These are phyloP conservation scores for Elgaria multicarinata DNA, from an alignment of 2,113 vertebrate genomes.

Conservation along the genomic window DNA sequence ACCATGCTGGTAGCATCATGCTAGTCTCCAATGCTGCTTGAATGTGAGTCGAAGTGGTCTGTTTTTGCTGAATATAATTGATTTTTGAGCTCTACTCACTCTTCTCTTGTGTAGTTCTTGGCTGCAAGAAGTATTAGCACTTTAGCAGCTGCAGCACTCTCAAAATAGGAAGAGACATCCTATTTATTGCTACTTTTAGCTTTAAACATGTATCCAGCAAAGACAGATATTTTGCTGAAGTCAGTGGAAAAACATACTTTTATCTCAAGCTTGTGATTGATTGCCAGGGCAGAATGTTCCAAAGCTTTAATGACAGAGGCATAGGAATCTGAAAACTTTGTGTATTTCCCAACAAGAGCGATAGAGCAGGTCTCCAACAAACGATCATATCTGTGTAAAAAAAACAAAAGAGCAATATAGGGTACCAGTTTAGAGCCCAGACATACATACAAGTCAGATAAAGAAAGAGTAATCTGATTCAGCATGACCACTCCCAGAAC, in stretches of 20 bases:
- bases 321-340: conserved; percentile 95
- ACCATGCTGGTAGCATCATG: neutral
- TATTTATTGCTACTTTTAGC: neutral
- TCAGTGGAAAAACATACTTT: conserved; percentile 77
- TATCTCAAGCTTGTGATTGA: conserved; percentile 95
- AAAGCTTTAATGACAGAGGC: conserved; percentile 97
- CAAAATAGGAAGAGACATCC: neutral
- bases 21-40: neutral
- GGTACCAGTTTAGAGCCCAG: neutral
- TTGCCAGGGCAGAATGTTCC: conserved; percentile 94
- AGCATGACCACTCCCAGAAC: neutral
- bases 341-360: conserved; percentile 96
- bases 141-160: neutral
- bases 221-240: neutral
- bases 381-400: conserved; percentile 85
- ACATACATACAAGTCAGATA: neutral
- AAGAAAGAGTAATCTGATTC: neutral
- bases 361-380: conserved; percentile 91
- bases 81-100: neutral
- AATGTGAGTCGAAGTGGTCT: neutral
- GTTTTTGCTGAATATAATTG: neutral
- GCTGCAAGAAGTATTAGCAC: neutral
- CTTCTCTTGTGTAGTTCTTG: too few species aligned
- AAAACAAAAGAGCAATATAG: neutral
- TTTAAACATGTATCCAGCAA: neutral